Conservation (phyloP, 2,797 vertebrate species). For the Cheirogaleus major region DNA sequence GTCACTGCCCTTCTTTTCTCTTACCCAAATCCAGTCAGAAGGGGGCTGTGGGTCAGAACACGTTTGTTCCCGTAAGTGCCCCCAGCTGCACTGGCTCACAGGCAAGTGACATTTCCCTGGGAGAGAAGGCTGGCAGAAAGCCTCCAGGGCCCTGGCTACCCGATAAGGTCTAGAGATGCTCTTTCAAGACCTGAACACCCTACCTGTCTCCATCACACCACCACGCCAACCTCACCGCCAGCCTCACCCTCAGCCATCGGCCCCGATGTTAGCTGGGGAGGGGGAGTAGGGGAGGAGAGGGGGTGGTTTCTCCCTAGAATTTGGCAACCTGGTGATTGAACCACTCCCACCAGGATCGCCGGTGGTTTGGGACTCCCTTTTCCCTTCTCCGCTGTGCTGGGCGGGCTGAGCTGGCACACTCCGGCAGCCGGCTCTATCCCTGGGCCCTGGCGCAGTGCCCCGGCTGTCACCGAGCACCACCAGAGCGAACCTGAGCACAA, state of each 20-base stretch:
- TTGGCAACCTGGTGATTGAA: neutral
- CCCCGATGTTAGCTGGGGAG: neutral
- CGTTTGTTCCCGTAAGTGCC: rapidly evolving
- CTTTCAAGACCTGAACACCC: neutral
- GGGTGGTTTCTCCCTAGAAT: neutral
- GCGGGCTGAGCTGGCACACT: neutral
- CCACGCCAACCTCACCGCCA: too few species aligned
- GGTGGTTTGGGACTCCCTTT: too few species aligned
- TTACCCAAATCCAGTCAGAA: neutral
- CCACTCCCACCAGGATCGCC: neutral
- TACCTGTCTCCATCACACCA: neutral
- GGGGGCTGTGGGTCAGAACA: neutral
- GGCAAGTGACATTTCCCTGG: neutral
- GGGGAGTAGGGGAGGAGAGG: neutral
- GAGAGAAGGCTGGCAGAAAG: neutral
- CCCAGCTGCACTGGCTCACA: neutral
- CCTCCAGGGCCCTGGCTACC: neutral
- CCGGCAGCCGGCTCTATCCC: rapidly evolving
- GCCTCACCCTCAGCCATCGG: neutral
- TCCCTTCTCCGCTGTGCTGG: too few species aligned
- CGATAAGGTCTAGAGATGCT: neutral
- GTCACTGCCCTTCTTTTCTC: neutral
- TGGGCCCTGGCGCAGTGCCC: rapidly evolving
- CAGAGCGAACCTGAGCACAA: neutral
- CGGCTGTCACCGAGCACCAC: rapidly evolving